Evolutionary conservation across 2,888 invertebrate species (phyloP), one percentile per base, ranked within the genome.

Genomic region (Agelastica alni): DNA sequence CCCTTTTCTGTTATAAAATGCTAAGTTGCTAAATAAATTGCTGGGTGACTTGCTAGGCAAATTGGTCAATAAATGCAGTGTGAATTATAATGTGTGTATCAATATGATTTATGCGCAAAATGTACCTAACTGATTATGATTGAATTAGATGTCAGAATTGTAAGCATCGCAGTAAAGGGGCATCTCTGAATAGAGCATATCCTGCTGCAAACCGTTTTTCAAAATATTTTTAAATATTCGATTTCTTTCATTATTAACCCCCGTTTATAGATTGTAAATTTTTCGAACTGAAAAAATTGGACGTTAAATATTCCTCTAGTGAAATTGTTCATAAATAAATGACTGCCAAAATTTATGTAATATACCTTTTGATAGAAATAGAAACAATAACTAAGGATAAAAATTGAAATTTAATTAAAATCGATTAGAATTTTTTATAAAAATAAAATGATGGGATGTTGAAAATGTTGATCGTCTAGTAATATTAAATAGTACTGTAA

Each of bases 291-390:
- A 60, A 48, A 52, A 48, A 43, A 56, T 57, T 47, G 30, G 48
- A 48, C 48, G 39, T 39, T 31, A 41, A 3, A 9, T 4, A 7
- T 14, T 41, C 48, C 39, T 49, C 41, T 49, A 26, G 31, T 62
- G 60, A 61, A 61, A 62, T 53, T 55, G 56, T 63, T 60, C 61
- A 61, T 62, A 37, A 37, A 57, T 60, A 60, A 58, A 53, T 64
- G 63, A 68, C 67, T 68, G 68, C 67, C 67, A 66, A 56, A 65
- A 64, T 62, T 56, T 62, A 63, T 65, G 59, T 62, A 65, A 14
- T 32, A 53, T 53, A 53, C 52, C 43, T 59, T 49, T 56, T 53
- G 46, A 49, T 53, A 53, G 45, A 41, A 28, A 44, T 49, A 46
- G 34, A 30, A 28, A 26, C 37, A 43, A 42, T 34, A 22, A 47